phyloP scores from a whole-genome alignment of 2,888 invertebrate genomes.

The Exephanes ischioxanthus region DNA sequence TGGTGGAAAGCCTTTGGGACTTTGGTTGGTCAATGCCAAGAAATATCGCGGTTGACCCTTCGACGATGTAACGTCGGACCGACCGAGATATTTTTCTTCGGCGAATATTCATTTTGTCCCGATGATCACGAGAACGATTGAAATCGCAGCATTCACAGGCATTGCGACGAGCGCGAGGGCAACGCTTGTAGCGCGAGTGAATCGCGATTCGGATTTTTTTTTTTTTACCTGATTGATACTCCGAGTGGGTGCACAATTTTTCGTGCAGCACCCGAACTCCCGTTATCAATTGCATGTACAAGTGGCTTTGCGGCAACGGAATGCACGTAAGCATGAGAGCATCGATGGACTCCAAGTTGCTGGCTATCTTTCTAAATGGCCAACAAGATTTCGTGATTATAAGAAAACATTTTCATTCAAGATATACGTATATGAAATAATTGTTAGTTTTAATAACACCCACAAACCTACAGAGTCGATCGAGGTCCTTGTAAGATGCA shows the following conservation, averaged over 20 bases:
- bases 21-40: background rate
- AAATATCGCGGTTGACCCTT: background rate
- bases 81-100: background rate
- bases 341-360: conserved; percentile 83
- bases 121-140: background rate
- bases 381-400: conserved; percentile 34
- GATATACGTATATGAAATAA: background rate
- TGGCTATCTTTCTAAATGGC: conserved; percentile 77
- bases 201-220: background rate
- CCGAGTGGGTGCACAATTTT: conserved; percentile 83
- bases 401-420: background rate
- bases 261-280: conserved; percentile 84
- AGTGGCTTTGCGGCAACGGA: conserved; percentile 82
- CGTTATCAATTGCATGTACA: conserved; percentile 85
- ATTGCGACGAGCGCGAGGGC: background rate
- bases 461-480: conserved; percentile 82
- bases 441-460: background rate
- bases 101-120: background rate
- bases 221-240: conserved; percentile 67
- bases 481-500: conserved; percentile 83
- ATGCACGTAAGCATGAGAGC: conserved; percentile 83
- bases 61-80: background rate
- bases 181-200: background rate
- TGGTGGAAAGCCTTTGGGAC: background rate
- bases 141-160: background rate